phyloP scores from a whole-genome alignment of 2,797 vertebrate species.

The Lithobates sylvaticus region DNA sequence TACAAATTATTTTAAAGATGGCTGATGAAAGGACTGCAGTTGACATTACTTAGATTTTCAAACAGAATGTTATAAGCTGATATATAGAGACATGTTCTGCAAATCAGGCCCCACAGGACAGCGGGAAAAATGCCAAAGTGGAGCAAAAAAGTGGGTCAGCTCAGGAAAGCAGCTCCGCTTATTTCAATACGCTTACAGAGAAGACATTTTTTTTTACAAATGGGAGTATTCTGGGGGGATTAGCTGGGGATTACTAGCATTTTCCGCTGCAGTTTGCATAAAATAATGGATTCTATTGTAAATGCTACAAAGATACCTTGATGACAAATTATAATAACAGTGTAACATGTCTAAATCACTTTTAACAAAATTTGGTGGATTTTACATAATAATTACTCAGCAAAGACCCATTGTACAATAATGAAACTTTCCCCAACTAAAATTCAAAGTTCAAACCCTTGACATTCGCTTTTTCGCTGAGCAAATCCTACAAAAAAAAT shows the following conservation, averaged over 20 bases:
- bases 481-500: not conserved
- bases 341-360: conserved; percentile 12
- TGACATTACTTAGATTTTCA: conserved; percentile 62
- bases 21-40: conserved; percentile 52
- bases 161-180: conserved; percentile 51
- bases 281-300: not conserved
- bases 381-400: not conserved
- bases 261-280: conserved; percentile 28
- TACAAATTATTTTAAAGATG: conserved; percentile 55
- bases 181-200: conserved; percentile 45
- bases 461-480: not conserved
- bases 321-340: conserved; percentile 7
- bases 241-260: conserved; percentile 30
- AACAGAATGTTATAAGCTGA: conserved; percentile 61
- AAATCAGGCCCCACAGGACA: conserved; percentile 58
- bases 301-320: conserved; percentile 19
- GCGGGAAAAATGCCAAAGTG: conserved; percentile 55
- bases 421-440: not conserved
- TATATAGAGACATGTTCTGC: conserved; percentile 45
- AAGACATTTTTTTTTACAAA: conserved; percentile 41
- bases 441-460: not conserved
- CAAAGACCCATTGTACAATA: not conserved
- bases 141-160: conserved; percentile 62
- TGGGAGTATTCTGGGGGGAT: conserved; percentile 46
- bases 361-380: conserved; percentile 1